phyloP scores from a whole-genome alignment of 2,797 vertebrate species.

The Onychomys torridus region DNA sequence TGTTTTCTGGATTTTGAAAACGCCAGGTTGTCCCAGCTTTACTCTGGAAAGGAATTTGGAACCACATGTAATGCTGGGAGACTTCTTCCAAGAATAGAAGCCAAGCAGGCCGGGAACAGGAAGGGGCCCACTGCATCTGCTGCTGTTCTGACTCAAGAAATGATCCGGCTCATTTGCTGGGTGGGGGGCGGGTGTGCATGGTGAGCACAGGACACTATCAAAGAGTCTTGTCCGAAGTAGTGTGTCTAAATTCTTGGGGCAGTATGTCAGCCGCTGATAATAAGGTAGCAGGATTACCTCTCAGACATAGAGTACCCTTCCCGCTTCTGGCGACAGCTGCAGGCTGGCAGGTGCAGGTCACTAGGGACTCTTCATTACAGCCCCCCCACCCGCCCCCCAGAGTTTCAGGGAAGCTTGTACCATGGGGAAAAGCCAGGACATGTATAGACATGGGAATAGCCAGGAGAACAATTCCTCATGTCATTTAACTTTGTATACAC shows the following conservation, averaged over 20 bases:
- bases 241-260: not conserved
- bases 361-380: not conserved
- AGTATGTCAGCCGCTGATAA: not conserved
- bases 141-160: not conserved
- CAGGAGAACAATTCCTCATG: too few species aligned
- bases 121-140: not conserved
- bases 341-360: not conserved
- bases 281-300: not conserved
- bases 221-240: not conserved
- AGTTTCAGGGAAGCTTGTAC: not conserved
- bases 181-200: not conserved
- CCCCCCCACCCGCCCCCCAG: not conserved
- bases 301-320: not conserved
- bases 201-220: not conserved
- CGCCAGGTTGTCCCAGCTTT: not conserved
- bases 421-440: not conserved
- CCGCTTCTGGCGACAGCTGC: not conserved
- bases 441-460: not conserved
- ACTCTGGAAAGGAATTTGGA: slow-evolving; percentile 14
- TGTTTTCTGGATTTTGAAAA: not conserved
- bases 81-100: not conserved
- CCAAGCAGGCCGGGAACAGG: not conserved
- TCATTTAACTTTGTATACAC: not conserved
- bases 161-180: not conserved
- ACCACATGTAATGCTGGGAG: not conserved